Conservation (phyloP, 1,140 invertebrate species). For the Drosophila dunni region DNA sequence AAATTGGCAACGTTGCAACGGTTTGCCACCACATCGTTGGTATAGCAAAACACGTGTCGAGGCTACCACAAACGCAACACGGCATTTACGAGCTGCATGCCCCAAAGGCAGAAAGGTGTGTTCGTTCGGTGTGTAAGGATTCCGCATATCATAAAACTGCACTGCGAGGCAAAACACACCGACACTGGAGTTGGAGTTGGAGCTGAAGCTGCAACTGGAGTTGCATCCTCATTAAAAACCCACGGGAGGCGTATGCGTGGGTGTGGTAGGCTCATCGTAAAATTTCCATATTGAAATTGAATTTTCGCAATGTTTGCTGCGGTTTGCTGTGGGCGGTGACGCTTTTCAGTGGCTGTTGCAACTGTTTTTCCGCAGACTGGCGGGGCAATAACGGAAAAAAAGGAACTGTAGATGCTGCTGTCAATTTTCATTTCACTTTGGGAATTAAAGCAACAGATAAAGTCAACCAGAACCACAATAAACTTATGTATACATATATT, state of each 20-base stretch:
- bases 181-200: not conserved
- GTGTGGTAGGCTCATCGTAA: slow-evolving; percentile 19
- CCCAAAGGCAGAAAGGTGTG: slow-evolving; percentile 29
- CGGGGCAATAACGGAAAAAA: slow-evolving; percentile 3
- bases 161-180: slow-evolving; percentile 9
- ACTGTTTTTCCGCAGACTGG: slow-evolving; percentile 25
- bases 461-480: slow-evolving; percentile 10
- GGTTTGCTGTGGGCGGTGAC: slow-evolving; percentile 41
- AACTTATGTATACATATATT: not conserved
- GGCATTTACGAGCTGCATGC: slow-evolving; percentile 15
- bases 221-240: slow-evolving; percentile 63
- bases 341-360: slow-evolving; percentile 27
- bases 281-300: slow-evolving; percentile 80
- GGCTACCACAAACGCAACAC: slow-evolving; percentile 64
- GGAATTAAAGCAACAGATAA: slow-evolving; percentile 24
- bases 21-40: slow-evolving; percentile 10
- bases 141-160: slow-evolving; percentile 41
- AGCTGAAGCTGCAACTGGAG: not conserved
- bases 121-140: slow-evolving; percentile 29
- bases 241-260: slow-evolving; percentile 7
- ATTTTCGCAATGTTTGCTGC: slow-evolving; percentile 68
- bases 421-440: slow-evolving; percentile 36
- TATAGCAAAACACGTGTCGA: slow-evolving; percentile 68
- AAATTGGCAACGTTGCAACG: not conserved
- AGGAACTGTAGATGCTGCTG: slow-evolving; percentile 25